These are phyloP conservation scores for Rhyacophila brunnea DNA, from an alignment of 1,140 invertebrate genomes.

Conservation along the genomic window DNA sequence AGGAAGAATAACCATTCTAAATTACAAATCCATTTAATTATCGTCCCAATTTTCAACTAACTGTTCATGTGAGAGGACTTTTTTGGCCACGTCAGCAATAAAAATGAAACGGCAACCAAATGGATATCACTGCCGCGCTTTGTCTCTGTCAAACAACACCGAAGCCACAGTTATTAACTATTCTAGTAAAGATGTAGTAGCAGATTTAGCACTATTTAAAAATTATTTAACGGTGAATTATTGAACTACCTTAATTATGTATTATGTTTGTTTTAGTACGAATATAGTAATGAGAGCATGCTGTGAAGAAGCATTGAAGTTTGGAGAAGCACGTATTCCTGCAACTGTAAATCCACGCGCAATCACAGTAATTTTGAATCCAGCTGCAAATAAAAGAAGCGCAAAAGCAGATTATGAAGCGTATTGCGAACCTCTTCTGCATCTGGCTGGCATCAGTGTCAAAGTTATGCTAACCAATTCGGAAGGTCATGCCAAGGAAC, in stretches of 20 bases:
- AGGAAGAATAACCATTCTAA: too few relatives aligned
- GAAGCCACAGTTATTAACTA: too few relatives aligned
- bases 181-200: too few relatives aligned
- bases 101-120: too few relatives aligned
- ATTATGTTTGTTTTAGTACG: slow-evolving; percentile 57
- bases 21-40: too few relatives aligned
- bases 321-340: slow-evolving; percentile 65
- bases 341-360: slow-evolving; percentile 64
- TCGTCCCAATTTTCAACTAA: too few relatives aligned
- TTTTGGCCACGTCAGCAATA: too few relatives aligned
- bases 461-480: slow-evolving; percentile 80
- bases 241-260: too few relatives aligned
- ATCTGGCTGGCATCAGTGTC: slow-evolving; percentile 79
- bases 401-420: slow-evolving; percentile 80
- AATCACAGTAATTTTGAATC: slow-evolving; percentile 88
- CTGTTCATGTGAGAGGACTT: too few relatives aligned
- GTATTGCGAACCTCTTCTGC: slow-evolving; percentile 88
- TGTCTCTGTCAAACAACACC: slow-evolving; percentile 12
- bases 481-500: slow-evolving; percentile 79
- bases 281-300: slow-evolving; percentile 71
- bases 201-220: too few relatives aligned
- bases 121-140: too few relatives aligned
- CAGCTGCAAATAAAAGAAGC: slow-evolving; percentile 78
- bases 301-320: slow-evolving; percentile 70
- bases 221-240: not conserved